These are phyloP conservation scores for Halcyon chelicuti DNA, from an alignment of 2,797 vertebrate species.

Conservation along the genomic window DNA sequence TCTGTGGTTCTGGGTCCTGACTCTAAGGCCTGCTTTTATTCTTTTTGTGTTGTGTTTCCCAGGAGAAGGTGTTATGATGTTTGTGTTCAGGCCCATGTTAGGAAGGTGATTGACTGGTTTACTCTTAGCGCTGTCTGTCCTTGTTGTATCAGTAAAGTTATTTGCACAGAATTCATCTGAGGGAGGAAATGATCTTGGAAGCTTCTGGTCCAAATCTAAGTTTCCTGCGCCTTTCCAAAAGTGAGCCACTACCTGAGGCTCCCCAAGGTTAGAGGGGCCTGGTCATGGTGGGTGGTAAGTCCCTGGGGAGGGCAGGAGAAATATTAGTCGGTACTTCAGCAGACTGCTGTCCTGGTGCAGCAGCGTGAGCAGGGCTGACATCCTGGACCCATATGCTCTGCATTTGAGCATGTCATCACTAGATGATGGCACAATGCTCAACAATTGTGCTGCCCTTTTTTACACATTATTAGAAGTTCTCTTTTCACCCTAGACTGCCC, in stretches of 20 bases:
- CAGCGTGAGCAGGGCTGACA: neutral
- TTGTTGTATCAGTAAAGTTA: conserved; percentile 18
- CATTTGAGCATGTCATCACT: neutral
- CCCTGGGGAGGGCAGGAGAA: neutral
- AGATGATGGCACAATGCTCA: neutral
- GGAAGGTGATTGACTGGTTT: neutral
- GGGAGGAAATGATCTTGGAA: neutral
- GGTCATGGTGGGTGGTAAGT: neutral
- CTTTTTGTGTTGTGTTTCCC: neutral
- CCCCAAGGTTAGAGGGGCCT: too few relatives aligned
- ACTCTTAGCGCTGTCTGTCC: neutral
- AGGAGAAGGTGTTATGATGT: neutral
- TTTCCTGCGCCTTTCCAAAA: neutral
- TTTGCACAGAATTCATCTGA: neutral
- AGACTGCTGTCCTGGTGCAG: neutral
- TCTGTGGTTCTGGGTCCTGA: accelerated
- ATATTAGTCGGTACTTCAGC: accelerated
- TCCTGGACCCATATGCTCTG: accelerated
- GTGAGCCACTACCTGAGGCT: neutral
- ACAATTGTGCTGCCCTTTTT: accelerated
- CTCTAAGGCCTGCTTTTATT: neutral
- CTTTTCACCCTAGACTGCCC: neutral
- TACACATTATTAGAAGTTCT: neutral
- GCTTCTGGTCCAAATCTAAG: neutral
- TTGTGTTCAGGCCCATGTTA: neutral